phyloP scores from a whole-genome alignment of 1,140 invertebrate species.

The Microplitis demolitor region DNA sequence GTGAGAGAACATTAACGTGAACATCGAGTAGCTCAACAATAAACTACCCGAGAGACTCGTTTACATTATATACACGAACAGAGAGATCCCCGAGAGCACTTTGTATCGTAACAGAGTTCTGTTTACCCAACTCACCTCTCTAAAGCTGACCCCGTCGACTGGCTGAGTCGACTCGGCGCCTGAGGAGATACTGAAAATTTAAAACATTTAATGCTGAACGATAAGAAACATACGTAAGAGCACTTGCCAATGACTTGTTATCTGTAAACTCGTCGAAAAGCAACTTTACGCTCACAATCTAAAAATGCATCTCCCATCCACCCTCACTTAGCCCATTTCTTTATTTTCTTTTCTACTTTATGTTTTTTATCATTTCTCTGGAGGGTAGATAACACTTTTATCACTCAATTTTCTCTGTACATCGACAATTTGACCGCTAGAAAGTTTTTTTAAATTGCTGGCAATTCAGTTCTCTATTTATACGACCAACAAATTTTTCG shows the following conservation, averaged over 20 bases:
- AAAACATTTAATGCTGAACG: background rate
- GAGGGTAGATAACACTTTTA: conserved; percentile 27
- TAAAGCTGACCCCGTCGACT: background rate
- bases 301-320: conserved; percentile 3
- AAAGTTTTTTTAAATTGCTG: conserved; percentile 1
- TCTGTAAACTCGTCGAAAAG: background rate
- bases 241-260: conserved; percentile 28
- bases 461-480: background rate
- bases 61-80: conserved; percentile 22
- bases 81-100: background rate
- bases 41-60: conserved; percentile 27
- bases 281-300: conserved; percentile 6
- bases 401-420: conserved; percentile 25
- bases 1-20: conserved; percentile 23
- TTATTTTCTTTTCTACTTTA: background rate
- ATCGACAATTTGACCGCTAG: background rate
- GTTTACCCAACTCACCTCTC: too few relatives aligned
- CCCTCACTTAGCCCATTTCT: too few relatives aligned
- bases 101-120: too few relatives aligned
- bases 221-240: conserved; percentile 17
- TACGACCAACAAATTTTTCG: background rate
- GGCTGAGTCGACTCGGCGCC: background rate
- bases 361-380: conserved; percentile 12
- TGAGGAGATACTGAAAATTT: background rate
- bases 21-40: conserved; percentile 37